Evolutionary conservation across 2,113 vertebrate genomes (phyloP).

Genomic region (Callospermophilus lateralis): DNA sequence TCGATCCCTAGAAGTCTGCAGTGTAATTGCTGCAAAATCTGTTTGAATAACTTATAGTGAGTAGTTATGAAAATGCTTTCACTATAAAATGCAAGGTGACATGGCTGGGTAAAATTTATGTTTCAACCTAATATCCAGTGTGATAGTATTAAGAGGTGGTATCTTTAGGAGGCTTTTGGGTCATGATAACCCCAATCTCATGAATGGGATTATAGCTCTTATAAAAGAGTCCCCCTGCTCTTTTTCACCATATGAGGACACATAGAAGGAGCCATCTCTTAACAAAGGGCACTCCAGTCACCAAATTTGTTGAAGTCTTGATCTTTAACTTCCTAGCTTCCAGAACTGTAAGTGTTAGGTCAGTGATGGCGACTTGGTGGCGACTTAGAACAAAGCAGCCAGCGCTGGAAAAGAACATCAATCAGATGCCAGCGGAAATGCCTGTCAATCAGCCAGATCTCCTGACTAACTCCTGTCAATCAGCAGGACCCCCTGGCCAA

Average conservation of each 20-base stretch:
- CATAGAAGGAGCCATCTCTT: neutral
- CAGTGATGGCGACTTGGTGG: no score
- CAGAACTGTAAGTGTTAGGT: neutral
- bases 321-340: neutral
- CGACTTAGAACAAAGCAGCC: no score
- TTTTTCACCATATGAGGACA: no score
- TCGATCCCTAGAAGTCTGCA: neutral
- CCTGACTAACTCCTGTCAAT: no score
- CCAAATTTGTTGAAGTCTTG: neutral
- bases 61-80: neutral
- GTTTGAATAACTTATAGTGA: neutral
- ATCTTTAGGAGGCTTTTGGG: neutral
- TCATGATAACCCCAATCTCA: neutral
- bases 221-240: neutral
- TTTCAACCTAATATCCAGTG: neutral
- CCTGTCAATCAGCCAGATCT: no score
- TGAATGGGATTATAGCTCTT: neutral
- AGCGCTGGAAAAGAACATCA: no score
- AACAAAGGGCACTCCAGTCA: neutral
- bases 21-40: constrained; percentile 15
- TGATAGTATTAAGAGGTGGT: neutral
- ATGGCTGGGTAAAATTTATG: neutral
- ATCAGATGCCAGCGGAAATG: no score
- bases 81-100: neutral
- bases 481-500: no score